Evolutionary conservation across 2,888 invertebrate species (phyloP), one percentile per base, ranked within the genome.

Genomic region (Ochlodes sylvanus): DNA sequence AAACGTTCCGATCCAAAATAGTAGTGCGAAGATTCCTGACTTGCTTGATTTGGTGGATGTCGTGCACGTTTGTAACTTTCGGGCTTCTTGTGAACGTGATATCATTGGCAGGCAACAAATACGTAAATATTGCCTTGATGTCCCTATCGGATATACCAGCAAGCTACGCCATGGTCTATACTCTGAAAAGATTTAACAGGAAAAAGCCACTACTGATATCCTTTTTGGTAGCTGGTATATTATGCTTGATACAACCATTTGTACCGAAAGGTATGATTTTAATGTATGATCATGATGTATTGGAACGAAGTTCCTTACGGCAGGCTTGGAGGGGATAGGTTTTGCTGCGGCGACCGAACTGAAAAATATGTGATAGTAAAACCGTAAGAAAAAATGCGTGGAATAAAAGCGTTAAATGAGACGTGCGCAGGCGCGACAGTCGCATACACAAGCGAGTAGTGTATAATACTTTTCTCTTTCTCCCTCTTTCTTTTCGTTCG

Each of bases 81-180:
- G 94, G 96, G 64, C 95, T 96, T 76, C 94, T 79, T 14, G 89
- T 97, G 17, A 96, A 96, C 80, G 95, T 96, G 0, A 96, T 96
- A 0, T 93, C 95, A 0, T 85, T 97, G 50, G 94, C 95, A 62
- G 97, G 96, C 0, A 95, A 96, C 81, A 95, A 95, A 77, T 97
- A 97, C 79, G 77, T 96, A 5, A 97, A 97, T 82, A 97, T 96
- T 78, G 95, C 95, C 7, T 77, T 95, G 42, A 94, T 95, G n/a
- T 84, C 94, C 0, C 72, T 94, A 7, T 87, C 94, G 9, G 95
- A 88, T 74, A 85, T 95, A 50, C 95, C 95, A 0, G 95, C 94
- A 0, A 94, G 94, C 74, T 76, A 94, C 19, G 77, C 89, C 21
- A 92, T 94, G 66, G 93, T 91, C 63, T 87, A 92, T 66, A 79